These are phyloP conservation scores for Herpetotheres cachinnans DNA, from an alignment of 2,113 vertebrate genomes.

Conservation along the genomic window DNA sequence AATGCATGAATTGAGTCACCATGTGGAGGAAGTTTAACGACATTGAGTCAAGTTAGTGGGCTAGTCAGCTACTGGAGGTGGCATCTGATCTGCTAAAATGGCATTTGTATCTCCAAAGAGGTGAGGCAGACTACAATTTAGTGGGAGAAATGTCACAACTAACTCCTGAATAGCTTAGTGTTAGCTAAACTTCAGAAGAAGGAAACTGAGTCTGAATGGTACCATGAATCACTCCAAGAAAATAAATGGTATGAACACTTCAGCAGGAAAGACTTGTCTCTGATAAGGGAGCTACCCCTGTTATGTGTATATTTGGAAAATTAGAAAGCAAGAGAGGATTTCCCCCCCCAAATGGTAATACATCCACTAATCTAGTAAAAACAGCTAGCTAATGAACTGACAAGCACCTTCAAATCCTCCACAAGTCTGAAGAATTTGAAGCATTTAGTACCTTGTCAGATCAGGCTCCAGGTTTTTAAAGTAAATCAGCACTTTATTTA, in stretches of 20 bases:
- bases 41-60: not conserved
- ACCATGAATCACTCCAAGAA: not conserved
- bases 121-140: not conserved
- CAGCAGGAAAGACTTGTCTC: not conserved
- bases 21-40: not conserved
- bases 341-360: not conserved
- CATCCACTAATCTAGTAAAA: not conserved
- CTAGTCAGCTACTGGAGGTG: not conserved
- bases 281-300: not conserved
- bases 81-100: not conserved
- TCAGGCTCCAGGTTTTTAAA: not conserved
- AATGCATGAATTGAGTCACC: not conserved
- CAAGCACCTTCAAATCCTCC: not conserved
- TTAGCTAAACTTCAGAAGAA: not conserved
- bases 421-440: not conserved
- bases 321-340: not conserved
- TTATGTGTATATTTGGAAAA: not conserved
- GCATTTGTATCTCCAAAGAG: not conserved
- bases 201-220: not conserved
- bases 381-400: not conserved
- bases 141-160: not conserved
- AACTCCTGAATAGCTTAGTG: not conserved
- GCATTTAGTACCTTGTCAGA: not conserved
- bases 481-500: constrained; percentile 21
- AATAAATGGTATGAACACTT: not conserved